A percentile compares a stretch with the other conserved stretches of the same genome.
Evolutionary conservation across 2,888 invertebrate genomes (phyloP).

Genomic region (Pogonocherus hispidulus): DNA sequence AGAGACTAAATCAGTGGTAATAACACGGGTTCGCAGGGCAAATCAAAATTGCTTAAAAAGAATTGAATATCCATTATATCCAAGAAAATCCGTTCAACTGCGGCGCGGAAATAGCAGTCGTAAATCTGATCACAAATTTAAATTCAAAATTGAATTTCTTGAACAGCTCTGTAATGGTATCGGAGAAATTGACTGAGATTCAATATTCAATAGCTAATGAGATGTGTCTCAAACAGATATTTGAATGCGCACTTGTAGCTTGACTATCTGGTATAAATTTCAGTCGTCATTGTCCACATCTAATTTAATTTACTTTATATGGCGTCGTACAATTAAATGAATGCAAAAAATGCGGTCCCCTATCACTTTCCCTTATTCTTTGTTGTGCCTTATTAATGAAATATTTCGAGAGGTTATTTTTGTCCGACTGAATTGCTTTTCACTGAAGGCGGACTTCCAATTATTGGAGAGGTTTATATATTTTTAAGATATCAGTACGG

Average conservation of each 20-base stretch:
- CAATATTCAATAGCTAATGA: slow-evolving; percentile 46
- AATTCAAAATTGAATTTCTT: slow-evolving; percentile 49
- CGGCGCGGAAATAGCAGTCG: slow-evolving; percentile 49
- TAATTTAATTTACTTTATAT: slow-evolving; percentile 42
- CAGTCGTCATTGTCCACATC: slow-evolving; percentile 37
- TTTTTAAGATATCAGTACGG: neutral
- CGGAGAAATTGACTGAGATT: slow-evolving; percentile 47
- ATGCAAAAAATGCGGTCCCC: slow-evolving; percentile 8
- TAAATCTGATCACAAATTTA: slow-evolving; percentile 48
- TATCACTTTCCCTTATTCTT: neutral
- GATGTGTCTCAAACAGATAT: slow-evolving; percentile 49
- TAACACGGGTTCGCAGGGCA: slow-evolving; percentile 30
- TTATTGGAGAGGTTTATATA: no score
- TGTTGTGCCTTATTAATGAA: neutral
- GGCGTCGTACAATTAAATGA: slow-evolving; percentile 14
- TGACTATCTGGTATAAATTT: slow-evolving; percentile 40
- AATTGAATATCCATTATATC: slow-evolving; percentile 44
- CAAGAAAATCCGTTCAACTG: slow-evolving; percentile 40
- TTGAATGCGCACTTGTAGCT: slow-evolving; percentile 45
- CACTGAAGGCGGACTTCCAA: no score
- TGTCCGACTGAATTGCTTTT: neutral
- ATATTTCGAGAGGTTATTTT: neutral
- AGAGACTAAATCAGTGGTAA: slow-evolving; percentile 3
- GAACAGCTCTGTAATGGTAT: slow-evolving; percentile 47
- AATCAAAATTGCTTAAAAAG: slow-evolving; percentile 43